These are phyloP conservation scores for Channa maculata DNA, from an alignment of 2,113 vertebrate species.

Conservation along the genomic window DNA sequence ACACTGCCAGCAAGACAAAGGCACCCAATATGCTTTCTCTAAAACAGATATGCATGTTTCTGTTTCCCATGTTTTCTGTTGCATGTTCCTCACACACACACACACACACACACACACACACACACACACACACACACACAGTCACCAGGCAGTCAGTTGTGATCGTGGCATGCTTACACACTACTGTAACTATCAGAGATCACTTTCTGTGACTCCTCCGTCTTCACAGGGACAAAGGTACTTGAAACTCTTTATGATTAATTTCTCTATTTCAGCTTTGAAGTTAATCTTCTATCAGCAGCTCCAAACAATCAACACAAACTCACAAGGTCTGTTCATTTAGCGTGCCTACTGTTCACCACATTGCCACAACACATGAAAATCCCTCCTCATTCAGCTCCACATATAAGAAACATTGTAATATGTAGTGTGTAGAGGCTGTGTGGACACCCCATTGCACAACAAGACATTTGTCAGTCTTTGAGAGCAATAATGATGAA, in stretches of 20 bases:
- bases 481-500: conserved; percentile 75
- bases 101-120: background rate
- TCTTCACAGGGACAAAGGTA: conserved; percentile 57
- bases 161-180: conserved; percentile 81
- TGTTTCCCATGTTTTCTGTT: conserved; percentile 69
- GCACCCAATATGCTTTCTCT: conserved; percentile 88
- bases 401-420: background rate
- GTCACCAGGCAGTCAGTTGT: conserved; percentile 76
- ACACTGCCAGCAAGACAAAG: conserved; percentile 90
- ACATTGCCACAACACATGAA: conserved; percentile 31
- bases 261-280: conserved; percentile 34
- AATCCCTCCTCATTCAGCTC: background rate
- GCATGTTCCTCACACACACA: conserved; percentile 84
- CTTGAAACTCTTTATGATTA: conserved; percentile 64
- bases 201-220: conserved; percentile 33
- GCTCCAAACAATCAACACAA: conserved; percentile 1
- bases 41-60: conserved; percentile 88
- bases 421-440: conserved; percentile 7
- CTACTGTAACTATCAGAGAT: conserved; percentile 68
- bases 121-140: conserved; percentile 3
- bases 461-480: conserved; percentile 38
- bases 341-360: conserved; percentile 62
- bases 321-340: conserved; percentile 39
- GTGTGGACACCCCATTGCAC: conserved; percentile 42
- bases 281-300: conserved; percentile 13